Conservation (phyloP, 2,888 invertebrate species). For the Sesia bembeciformis region DNA sequence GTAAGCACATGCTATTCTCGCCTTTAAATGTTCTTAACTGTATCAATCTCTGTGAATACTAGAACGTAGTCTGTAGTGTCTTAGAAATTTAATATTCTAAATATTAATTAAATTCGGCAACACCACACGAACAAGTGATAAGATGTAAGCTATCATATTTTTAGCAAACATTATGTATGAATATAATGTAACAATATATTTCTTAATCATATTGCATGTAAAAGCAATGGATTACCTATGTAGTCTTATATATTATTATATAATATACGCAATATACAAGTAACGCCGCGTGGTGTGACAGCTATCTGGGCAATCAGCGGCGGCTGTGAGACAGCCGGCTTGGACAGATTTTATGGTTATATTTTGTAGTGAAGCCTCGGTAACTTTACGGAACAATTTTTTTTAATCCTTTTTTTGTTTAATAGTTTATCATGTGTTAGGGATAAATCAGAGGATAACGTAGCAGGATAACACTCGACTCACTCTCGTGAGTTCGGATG, state of each 20-base stretch:
- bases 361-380: too few relatives aligned
- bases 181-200: constrained; percentile 43
- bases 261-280: neutral
- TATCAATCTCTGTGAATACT: constrained; percentile 71
- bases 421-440: too few relatives aligned
- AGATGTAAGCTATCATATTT: constrained; percentile 54
- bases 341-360: neutral
- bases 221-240: constrained; percentile 30
- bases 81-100: constrained; percentile 70
- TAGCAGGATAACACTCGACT: too few relatives aligned
- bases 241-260: constrained; percentile 33
- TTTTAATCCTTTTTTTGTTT: too few relatives aligned
- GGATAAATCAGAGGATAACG: too few relatives aligned
- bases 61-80: constrained; percentile 67
- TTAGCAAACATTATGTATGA: constrained; percentile 41
- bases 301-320: neutral
- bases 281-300: neutral
- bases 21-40: constrained; percentile 55
- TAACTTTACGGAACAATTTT: too few relatives aligned
- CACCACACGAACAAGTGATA: constrained; percentile 71
- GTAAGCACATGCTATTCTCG: constrained; percentile 53
- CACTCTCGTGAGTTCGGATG: too few relatives aligned
- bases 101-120: constrained; percentile 57
- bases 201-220: constrained; percentile 56
- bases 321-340: neutral